Evolutionary conservation across 1,140 invertebrate species (phyloP), one percentile per base, ranked within the genome.

Genomic region (Reticulitermes speratus): DNA sequence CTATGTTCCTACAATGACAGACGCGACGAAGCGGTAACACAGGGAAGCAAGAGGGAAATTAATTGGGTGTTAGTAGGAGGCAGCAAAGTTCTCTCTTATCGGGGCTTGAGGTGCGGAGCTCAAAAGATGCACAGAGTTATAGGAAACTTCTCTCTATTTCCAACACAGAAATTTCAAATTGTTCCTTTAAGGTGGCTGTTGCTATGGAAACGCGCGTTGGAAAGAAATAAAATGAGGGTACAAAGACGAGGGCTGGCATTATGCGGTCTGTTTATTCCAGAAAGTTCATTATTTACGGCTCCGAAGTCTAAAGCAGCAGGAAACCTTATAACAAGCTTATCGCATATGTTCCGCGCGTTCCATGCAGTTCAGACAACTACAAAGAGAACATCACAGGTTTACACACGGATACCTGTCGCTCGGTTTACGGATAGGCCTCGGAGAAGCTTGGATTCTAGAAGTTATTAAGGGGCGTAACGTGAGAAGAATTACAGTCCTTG

Each of bases 171-270:
- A 19, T 75, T 75, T 75, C 65, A 75, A 75, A 75, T 75, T 75
- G 65, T 75, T 75, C 65, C 25, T 75, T 75, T 75, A 75, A 75
- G 65, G 65, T 75, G 65, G 25, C 65, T 12, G 65, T 75, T n/a
- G 14, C 65, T 30, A 75, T n/a, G 65, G 65, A 75, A 75, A 75
- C 65, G 25, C 11, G 52, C 52, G 0, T n/a, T 30, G n/a, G 9
- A 75, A 75, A 75, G 65, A 75, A 75, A 75, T 75, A 55, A 55
- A 55, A 55, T 75, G n/a, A 75, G 65, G 65, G 65, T 75, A 75
- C 65, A 75, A 75, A 75, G 65, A 75, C 65, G 65, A 75, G 65
- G n/a, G 52, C 19, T 55, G 1, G 52, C 52, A 55, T 55, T 55
- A 55, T 55, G 52, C 52, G 52, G 52, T 55, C 52, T 55, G 52